Evolutionary conservation across 1,140 invertebrate genomes (phyloP).

Genomic region (Drosophila miranda): DNA sequence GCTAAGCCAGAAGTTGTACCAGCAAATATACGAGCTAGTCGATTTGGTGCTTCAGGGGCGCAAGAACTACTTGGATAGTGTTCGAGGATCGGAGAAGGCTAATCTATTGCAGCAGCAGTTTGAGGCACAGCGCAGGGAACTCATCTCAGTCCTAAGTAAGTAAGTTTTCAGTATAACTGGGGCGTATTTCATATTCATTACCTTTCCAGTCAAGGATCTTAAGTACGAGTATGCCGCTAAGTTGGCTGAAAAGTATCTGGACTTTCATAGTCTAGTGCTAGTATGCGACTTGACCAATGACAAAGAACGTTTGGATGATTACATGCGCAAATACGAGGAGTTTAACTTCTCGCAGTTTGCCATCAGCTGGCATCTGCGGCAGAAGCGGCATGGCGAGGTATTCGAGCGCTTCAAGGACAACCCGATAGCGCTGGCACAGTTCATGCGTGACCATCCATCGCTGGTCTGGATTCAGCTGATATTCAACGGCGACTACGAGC

Average conservation of each 20-base stretch:
- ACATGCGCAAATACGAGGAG: slow-evolving; percentile 89
- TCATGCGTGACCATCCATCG: slow-evolving; percentile 88
- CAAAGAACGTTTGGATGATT: slow-evolving; percentile 89
- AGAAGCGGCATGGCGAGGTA: no score
- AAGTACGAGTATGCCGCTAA: slow-evolving; percentile 91
- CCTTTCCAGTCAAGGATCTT: slow-evolving; percentile 86
- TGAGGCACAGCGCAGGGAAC: slow-evolving; percentile 85
- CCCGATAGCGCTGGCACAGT: slow-evolving; percentile 83
- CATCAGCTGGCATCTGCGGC: slow-evolving; percentile 87
- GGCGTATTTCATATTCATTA: neutral
- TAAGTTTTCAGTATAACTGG: neutral
- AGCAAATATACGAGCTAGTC: slow-evolving; percentile 88
- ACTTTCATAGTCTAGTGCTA: slow-evolving; percentile 91
- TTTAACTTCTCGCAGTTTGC: slow-evolving; percentile 87
- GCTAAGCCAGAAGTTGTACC: slow-evolving; percentile 83
- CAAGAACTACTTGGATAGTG: slow-evolving; percentile 88
- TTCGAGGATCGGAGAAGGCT: slow-evolving; percentile 85
- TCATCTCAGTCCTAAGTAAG: slow-evolving; percentile 85
- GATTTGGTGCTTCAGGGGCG: slow-evolving; percentile 90
- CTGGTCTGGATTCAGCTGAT: slow-evolving; percentile 91
- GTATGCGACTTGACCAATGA: slow-evolving; percentile 91
- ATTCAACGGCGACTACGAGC: slow-evolving; percentile 85
- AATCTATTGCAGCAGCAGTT: slow-evolving; percentile 83
- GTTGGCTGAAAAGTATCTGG: slow-evolving; percentile 95
- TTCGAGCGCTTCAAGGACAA: slow-evolving; percentile 84